Percentiles rank a stretch among this genome's conserved stretches.
phyloP scores from a whole-genome alignment of 2,113 vertebrate species.

The Geothlypis trichas region DNA sequence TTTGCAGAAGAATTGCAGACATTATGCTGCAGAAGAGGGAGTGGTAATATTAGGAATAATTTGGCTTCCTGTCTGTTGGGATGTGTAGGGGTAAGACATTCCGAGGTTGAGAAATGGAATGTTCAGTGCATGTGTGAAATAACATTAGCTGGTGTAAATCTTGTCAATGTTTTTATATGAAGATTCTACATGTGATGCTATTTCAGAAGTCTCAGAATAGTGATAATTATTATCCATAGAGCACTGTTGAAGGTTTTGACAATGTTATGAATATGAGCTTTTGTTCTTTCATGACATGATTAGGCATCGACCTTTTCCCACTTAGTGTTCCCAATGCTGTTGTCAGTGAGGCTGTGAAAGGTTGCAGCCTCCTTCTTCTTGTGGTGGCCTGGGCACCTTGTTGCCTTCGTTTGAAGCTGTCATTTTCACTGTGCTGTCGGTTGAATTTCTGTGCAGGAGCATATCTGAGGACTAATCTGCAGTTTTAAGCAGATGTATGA shows the following conservation, averaged over 20 bases:
- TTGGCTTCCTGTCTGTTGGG: accelerated
- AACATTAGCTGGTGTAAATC: background rate
- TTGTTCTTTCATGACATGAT: background rate
- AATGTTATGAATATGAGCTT: background rate
- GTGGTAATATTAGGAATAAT: background rate
- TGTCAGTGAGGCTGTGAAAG: background rate
- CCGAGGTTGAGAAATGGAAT: background rate
- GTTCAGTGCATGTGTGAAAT: background rate
- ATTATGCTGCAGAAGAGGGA: background rate
- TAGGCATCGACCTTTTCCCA: background rate
- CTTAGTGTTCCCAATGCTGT: background rate
- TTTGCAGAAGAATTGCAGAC: background rate
- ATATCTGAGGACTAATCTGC: background rate
- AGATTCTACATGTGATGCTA: background rate
- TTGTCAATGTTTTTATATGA: background rate
- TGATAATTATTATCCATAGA: background rate
- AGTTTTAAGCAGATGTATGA: background rate
- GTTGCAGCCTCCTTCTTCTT: background rate
- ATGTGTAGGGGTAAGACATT: background rate
- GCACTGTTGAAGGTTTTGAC: background rate
- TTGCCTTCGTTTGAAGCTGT: background rate
- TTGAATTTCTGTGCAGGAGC: background rate
- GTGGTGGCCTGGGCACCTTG: background rate
- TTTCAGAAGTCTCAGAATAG: background rate
- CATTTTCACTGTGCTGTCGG: background rate